Evolutionary conservation across 2,113 vertebrate genomes (phyloP).

Genomic region (Silurus meridionalis): DNA sequence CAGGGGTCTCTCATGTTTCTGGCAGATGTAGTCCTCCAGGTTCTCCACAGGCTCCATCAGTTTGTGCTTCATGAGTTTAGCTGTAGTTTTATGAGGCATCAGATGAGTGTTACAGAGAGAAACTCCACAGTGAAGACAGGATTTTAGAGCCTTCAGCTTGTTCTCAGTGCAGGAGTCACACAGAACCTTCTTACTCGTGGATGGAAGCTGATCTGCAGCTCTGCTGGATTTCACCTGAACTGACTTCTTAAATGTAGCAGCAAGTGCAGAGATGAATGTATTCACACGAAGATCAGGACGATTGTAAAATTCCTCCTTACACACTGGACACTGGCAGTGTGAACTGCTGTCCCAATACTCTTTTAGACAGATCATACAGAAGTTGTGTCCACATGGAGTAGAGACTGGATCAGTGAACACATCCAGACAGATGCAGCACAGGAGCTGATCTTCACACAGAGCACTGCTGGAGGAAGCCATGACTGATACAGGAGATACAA

Average conservation of each 20-base stretch:
- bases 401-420: too few relatives aligned
- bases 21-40: slow-evolving; percentile 38
- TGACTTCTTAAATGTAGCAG: slow-evolving; percentile 18
- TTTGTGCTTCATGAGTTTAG: slow-evolving; percentile 1
- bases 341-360: slow-evolving; percentile 21
- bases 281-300: slow-evolving; percentile 1
- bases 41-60: slow-evolving; percentile 28
- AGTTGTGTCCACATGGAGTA: slow-evolving; percentile 38
- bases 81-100: neutral
- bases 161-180: neutral
- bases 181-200: neutral
- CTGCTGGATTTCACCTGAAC: slow-evolving; percentile 17
- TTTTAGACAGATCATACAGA: slow-evolving; percentile 22
- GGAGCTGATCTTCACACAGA: too few relatives aligned
- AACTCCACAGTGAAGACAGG: slow-evolving; percentile 7
- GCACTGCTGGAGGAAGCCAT: too few relatives aligned
- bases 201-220: neutral
- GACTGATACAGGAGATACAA: too few relatives aligned
- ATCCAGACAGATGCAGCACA: too few relatives aligned
- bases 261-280: slow-evolving; percentile 24
- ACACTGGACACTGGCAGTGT: slow-evolving; percentile 9
- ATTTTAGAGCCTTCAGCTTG: neutral
- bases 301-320: neutral
- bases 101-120: slow-evolving; percentile 12
- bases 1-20: slow-evolving; percentile 38